Conservation (phyloP, 2,888 invertebrate genomes). For the Lysandra coridon region DNA sequence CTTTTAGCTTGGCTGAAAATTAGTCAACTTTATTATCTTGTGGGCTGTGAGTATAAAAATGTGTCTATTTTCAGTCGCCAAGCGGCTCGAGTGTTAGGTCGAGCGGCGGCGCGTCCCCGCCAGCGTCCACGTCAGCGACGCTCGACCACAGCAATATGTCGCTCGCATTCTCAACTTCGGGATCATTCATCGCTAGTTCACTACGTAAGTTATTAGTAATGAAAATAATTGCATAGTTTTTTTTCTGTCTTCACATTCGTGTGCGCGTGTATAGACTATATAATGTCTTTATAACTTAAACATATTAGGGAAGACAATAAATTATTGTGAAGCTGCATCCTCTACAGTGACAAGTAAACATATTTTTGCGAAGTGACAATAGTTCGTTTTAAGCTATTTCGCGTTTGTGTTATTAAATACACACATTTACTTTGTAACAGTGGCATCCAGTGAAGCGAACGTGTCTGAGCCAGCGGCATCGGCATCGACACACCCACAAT, state of each 20-base stretch:
- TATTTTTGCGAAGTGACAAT: too few species aligned
- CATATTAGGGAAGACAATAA: too few species aligned
- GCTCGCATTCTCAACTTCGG: slow-evolving; percentile 70
- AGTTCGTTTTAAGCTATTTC: too few species aligned
- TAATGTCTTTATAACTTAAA: too few species aligned
- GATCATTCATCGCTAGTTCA: slow-evolving; percentile 66
- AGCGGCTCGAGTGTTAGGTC: slow-evolving; percentile 70
- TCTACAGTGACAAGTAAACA: too few species aligned
- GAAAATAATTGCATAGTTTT: too few species aligned
- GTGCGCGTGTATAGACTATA: too few species aligned
- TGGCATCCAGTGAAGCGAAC: slow-evolving; percentile 44
- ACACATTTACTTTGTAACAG: slow-evolving; percentile 36
- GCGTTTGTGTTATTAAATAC: too few species aligned
- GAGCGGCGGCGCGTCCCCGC: slow-evolving; percentile 66
- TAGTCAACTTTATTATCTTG: background rate
- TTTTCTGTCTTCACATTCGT: background rate
- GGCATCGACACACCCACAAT: slow-evolving; percentile 60
- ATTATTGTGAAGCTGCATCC: too few species aligned
- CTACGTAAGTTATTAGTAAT: slow-evolving; percentile 54
- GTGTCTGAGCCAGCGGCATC: slow-evolving; percentile 46
- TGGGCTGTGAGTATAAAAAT: background rate
- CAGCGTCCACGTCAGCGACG: slow-evolving; percentile 73
- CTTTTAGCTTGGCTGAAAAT: too few species aligned
- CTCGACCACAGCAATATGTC: slow-evolving; percentile 75
- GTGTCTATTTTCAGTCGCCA: slow-evolving; percentile 57